Evolutionary conservation across 2,113 vertebrate genomes (phyloP), one percentile per base, ranked within the genome.

Genomic region (Fukomys damarensis): DNA sequence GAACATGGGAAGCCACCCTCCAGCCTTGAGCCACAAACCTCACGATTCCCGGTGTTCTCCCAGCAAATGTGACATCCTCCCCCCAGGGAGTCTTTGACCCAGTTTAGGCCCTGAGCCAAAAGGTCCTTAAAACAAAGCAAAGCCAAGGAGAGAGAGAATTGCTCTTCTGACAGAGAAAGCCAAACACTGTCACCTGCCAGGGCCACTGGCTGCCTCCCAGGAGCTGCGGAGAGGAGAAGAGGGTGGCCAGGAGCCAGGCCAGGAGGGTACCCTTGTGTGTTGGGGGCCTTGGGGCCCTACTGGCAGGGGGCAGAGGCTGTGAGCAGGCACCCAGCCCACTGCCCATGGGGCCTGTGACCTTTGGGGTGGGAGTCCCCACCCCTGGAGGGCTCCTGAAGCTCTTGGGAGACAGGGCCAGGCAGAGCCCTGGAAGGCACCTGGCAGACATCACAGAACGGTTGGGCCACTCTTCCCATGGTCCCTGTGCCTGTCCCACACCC

Each of bases 61-160:
- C 87, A 46, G 52, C 79, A 76, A 92, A 81, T 58, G 11, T 0
- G 0, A 46, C 7, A 68, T n/a, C 74, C 68, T 63, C 3, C n/a
- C 88, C 58, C 11, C 28, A 7, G 52, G 43, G 94, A 85, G 93
- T 46, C 96, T 98, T 98, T 97, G 98, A 97, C 96, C 94, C 86
- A 76, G 59, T 89, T 96, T 91, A 86, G 97, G 98, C 95, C 89
- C 92, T 52, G 52, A 38, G 97, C 97, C 98, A 98, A 98, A 97
- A 93, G 85, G 96, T 98, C 97, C 97, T 98, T 98, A 97, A 96
- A 98, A 86, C 94, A 96, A 98, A 98, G 97, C 90, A 92, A 93
- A 97, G 97, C 84, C 96, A 97, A 97, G 97, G 89, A 97, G 96
- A 89, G 79, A 82, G 46, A 82, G 96, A 87, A 82, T 30, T 79